Evolutionary conservation across 2,113 vertebrate genomes (phyloP).

Genomic region (Indri indri): DNA sequence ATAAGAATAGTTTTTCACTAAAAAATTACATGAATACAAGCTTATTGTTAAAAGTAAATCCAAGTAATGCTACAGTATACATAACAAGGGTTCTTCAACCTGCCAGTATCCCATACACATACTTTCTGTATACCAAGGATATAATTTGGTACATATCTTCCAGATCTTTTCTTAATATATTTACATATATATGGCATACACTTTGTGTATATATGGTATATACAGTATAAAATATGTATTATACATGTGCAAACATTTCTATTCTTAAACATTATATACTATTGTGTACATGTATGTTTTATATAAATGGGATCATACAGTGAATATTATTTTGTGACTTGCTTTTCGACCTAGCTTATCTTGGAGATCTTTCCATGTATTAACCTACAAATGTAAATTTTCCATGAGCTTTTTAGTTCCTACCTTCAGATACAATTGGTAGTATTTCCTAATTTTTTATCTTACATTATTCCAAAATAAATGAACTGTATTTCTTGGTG

Average conservation of each 20-base stretch:
- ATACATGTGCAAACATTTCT: not conserved
- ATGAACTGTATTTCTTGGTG: not conserved
- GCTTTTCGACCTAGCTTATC: not conserved
- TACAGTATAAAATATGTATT: not conserved
- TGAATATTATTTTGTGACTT: constrained; percentile 3
- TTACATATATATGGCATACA: not conserved
- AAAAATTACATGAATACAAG: constrained; percentile 20
- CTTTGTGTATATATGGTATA: not conserved
- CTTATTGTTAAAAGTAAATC: constrained; percentile 37
- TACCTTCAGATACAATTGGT: constrained; percentile 4
- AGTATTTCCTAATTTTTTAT: not conserved
- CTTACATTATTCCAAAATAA: constrained; percentile 30
- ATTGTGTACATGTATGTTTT: not conserved
- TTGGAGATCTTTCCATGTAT: not conserved
- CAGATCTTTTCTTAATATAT: not conserved
- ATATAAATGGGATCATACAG: not conserved
- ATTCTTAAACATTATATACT: not conserved
- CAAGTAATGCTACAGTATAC: constrained; percentile 10
- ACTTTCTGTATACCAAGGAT: constrained; percentile 3
- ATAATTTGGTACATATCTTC: constrained; percentile 20
- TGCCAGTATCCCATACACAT: not conserved
- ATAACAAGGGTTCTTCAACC: not conserved
- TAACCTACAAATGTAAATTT: constrained; percentile 43
- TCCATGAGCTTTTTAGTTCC: not conserved
- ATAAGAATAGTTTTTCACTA: not conserved